Base-by-base conservation (phyloP, 2,113 vertebrate genomes). In the Barnardius zonarius region DNA sequence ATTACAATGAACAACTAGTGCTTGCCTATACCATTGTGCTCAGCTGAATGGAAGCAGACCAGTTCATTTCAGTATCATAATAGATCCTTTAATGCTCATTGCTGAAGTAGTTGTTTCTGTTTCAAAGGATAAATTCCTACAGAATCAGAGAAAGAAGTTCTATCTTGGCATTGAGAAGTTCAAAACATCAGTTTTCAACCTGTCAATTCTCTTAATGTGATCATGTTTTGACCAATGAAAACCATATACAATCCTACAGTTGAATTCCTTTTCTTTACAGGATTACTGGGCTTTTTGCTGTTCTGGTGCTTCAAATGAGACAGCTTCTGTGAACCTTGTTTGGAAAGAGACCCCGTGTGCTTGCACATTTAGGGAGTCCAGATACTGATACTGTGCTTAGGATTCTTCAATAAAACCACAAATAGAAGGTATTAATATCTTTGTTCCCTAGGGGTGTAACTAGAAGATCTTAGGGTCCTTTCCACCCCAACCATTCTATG, bases 41-140 rank as follows among this genome's bases (percentile, higher is more conserved):
- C 79, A 57, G 83, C 46, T 90, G 82, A 92, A 90, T 73, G 73
- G 64, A 78, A 83, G 76, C 72, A 88, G 72, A 75, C 3, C 54
- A 67, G 72, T 25, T 27, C 72, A 39, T 78, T 87, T 83, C 72
- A 70, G 52, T 30, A 16, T 64, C 90, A 88, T 81, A 74, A 80
- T 5, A 64, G 76, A 46, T 74, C 85, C 43, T 86, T 78, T 51
- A 81, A 43, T 55, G 39, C 52, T 83, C 48, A 48, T 6, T 88
- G 82, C 95, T 94, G 79, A 88, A 94, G 82, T 14, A 66, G 54
- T 75, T 82, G 15, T 79, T 93, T 72, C 83, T 92, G 44, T 80
- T 69, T 88, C 79, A 94, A 79, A 75, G 52, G 51, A 83, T 35
- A 83, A 79, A 93, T 63, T 93, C 83, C 90, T 86, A 67, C 31